A percentile compares a stretch with the other conserved stretches of the same genome.
phyloP scores from a whole-genome alignment of 2,888 invertebrate genomes.

The Drosophila birchii region DNA sequence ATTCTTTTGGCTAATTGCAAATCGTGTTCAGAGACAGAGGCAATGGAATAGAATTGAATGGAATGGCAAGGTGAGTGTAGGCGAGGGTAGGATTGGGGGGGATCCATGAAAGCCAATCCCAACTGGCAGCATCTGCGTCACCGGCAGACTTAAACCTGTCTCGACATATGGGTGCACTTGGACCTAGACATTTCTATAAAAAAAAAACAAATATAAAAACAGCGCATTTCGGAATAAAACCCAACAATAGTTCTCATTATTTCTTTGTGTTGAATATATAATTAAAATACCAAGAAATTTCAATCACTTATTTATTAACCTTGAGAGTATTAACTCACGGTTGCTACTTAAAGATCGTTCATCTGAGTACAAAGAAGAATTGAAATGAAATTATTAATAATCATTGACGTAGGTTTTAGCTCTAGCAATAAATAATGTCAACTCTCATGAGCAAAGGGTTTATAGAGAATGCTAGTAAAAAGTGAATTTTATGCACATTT shows the following conservation, averaged over 20 bases:
- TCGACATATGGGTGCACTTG: constrained; percentile 28
- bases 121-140: constrained; percentile 66
- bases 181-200: constrained; percentile 25
- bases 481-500: neutral
- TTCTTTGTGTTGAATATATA: constrained; percentile 2
- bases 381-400: neutral
- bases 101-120: constrained; percentile 58
- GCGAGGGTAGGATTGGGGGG: neutral
- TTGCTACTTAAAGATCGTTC: neutral
- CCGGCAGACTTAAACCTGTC: constrained; percentile 47
- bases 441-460: neutral
- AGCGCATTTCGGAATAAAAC: constrained; percentile 6
- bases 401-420: neutral
- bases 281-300: constrained; percentile 5
- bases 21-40: constrained; percentile 43
- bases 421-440: neutral
- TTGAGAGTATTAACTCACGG: neutral
- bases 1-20: constrained; percentile 60
- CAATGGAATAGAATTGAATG: constrained; percentile 15
- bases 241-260: constrained; percentile 5
- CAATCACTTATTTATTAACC: constrained; percentile 7
- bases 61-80: neutral
- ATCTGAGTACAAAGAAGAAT: neutral
- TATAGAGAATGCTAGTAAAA: neutral
- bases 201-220: neutral